These are phyloP conservation scores for Bicyclus anynana DNA, from an alignment of 1,140 invertebrate species.

Conservation along the genomic window DNA sequence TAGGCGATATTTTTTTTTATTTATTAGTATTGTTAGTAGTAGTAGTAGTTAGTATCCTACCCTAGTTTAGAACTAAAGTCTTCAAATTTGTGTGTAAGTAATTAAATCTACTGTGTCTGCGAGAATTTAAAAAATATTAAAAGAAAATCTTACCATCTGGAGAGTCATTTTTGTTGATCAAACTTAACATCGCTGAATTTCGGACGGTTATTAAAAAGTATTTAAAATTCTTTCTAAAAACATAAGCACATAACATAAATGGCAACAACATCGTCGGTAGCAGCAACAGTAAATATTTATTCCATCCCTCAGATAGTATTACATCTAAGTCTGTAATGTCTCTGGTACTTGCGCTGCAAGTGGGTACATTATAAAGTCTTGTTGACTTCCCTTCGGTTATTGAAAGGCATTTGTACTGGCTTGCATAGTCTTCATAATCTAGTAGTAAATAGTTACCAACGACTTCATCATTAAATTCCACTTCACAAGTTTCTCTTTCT, in stretches of 20 bases:
- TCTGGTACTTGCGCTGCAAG: constrained; percentile 32
- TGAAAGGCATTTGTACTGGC: constrained; percentile 48
- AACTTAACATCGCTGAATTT: constrained; percentile 67
- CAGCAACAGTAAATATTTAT: constrained; percentile 38
- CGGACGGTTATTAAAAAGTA: constrained; percentile 79
- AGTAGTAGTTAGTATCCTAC: too few species aligned
- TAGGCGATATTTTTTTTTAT: too few species aligned
- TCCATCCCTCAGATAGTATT: constrained; percentile 14
- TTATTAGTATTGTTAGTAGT: too few species aligned
- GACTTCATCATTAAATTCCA: not conserved
- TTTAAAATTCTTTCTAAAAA: constrained; percentile 73
- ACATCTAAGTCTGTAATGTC: constrained; percentile 26
- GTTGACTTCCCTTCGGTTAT: constrained; percentile 27
- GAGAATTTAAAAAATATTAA: too few species aligned
- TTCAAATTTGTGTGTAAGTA: too few species aligned
- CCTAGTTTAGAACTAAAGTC: too few species aligned
- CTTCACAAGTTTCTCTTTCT: constrained; percentile 15
- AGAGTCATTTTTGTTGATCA: constrained; percentile 56
- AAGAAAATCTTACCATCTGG: constrained; percentile 52
- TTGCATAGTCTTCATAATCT: constrained; percentile 38
- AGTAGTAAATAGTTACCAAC: constrained; percentile 35
- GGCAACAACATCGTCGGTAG: constrained; percentile 41
- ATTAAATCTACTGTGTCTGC: too few species aligned
- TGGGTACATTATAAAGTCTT: constrained; percentile 31
- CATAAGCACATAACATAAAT: constrained; percentile 40